Conservation (phyloP, 2,888 invertebrate species). For the Eristalis intricaria region DNA sequence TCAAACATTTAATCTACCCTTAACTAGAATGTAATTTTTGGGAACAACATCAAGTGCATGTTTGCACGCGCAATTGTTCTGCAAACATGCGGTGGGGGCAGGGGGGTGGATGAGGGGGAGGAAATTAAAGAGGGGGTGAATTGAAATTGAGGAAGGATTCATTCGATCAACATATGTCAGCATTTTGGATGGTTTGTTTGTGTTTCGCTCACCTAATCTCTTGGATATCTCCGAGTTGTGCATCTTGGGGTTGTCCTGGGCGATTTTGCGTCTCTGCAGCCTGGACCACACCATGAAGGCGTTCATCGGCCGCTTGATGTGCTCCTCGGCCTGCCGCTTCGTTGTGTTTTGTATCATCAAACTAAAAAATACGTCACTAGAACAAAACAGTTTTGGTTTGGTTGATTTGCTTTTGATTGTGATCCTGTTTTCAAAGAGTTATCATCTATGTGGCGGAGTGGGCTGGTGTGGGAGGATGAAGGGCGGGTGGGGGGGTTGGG, state of each 20-base stretch:
- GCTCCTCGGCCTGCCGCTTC: conserved; percentile 87
- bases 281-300: conserved; percentile 99
- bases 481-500: conserved; percentile 14
- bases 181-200: conserved; percentile 16
- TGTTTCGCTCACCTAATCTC: conserved; percentile 87
- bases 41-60: conserved; percentile 70
- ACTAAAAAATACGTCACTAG: conserved; percentile 81
- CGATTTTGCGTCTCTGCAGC: conserved; percentile 95
- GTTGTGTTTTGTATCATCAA: conserved; percentile 81
- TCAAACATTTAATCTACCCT: conserved; percentile 70
- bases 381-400: conserved; percentile 65
- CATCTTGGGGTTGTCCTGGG: conserved; percentile 99
- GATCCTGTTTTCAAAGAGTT: conserved; percentile 32
- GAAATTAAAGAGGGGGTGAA: conserved; percentile 24
- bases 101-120: not conserved
- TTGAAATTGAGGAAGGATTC: conserved; percentile 16
- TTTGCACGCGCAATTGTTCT: conserved; percentile 66
- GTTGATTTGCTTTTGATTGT: conserved; percentile 58
- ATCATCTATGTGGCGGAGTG: not conserved
- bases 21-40: conserved; percentile 68
- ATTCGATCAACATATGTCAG: conserved; percentile 63
- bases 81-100: conserved; percentile 35
- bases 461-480: not conserved
- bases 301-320: conserved; percentile 98
- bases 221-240: conserved; percentile 98